phyloP scores from a whole-genome alignment of 1,140 invertebrate genomes.

The Cyclina sinensis region DNA sequence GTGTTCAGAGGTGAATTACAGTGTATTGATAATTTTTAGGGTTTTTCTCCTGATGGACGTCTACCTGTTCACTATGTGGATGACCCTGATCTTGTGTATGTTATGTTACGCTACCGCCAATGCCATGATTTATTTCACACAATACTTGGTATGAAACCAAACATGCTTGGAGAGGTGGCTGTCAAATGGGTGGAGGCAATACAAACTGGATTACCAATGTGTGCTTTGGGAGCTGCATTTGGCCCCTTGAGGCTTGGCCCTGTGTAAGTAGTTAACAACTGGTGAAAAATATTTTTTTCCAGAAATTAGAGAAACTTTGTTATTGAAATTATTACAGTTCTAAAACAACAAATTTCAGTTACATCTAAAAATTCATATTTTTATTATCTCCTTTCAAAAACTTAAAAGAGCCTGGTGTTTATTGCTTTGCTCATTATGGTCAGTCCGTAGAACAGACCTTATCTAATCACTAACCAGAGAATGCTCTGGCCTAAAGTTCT shows the following conservation, averaged over 20 bases:
- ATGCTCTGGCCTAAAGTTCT: no score
- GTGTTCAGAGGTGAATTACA: no score
- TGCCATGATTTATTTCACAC: slow-evolving; percentile 98
- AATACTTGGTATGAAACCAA: slow-evolving; percentile 96
- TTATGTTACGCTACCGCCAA: slow-evolving; percentile 99
- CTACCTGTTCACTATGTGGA: slow-evolving; percentile 96
- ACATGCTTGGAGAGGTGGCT: slow-evolving; percentile 96
- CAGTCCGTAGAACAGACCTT: no score
- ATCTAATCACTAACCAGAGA: no score
- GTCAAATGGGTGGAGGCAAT: slow-evolving; percentile 99
- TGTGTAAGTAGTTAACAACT: slow-evolving; percentile 89
- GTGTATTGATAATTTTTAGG: slow-evolving; percentile 88
- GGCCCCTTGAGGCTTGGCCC: slow-evolving; percentile 88
- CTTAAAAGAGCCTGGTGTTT: no score
- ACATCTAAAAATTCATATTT: no score
- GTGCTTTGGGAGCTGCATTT: slow-evolving; percentile 85
- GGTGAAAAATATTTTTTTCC: no score
- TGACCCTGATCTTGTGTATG: slow-evolving; percentile 96
- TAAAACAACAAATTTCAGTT: no score
- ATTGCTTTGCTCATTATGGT: no score
- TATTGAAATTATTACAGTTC: no score
- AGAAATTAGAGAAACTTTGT: no score
- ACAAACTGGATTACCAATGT: slow-evolving; percentile 87
- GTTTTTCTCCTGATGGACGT: slow-evolving; percentile 97
- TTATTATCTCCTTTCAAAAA: no score